Evolutionary conservation across 2,797 vertebrate genomes (phyloP).

Genomic region (Sebastes variabilis): DNA sequence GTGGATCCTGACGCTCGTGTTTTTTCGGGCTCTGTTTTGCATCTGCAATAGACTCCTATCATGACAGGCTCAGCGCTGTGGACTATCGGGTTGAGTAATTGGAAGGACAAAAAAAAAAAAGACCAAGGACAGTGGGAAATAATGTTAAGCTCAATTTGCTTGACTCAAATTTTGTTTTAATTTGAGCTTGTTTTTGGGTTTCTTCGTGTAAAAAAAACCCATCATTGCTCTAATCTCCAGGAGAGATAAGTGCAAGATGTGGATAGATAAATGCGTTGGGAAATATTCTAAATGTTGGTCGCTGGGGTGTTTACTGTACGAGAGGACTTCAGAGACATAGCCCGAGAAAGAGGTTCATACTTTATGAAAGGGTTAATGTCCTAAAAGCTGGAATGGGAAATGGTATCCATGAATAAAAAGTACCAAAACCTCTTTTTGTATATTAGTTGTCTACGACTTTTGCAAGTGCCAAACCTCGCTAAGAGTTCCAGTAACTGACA

Average conservation of each 20-base stretch:
- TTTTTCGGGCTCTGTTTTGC: constrained; percentile 55
- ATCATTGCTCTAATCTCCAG: constrained; percentile 65
- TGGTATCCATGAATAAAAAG: constrained; percentile 30
- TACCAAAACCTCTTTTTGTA: constrained; percentile 68
- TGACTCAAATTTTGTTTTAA: constrained; percentile 56
- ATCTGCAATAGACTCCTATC: constrained; percentile 41
- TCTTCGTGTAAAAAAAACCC: background rate
- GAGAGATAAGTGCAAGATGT: constrained; percentile 69
- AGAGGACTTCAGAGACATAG: constrained; percentile 30
- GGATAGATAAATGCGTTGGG: constrained; percentile 25
- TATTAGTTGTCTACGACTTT: constrained; percentile 53
- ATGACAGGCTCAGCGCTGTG: constrained; percentile 48
- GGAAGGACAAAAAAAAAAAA: constrained; percentile 52
- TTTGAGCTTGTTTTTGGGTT: constrained; percentile 55
- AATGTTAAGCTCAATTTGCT: constrained; percentile 51
- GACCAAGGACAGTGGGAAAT: constrained; percentile 48
- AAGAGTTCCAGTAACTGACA: constrained; percentile 26
- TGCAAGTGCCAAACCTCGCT: constrained; percentile 58
- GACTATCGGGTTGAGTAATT: constrained; percentile 44
- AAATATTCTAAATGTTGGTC: constrained; percentile 35
- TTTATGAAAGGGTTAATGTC: constrained; percentile 37
- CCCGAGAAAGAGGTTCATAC: constrained; percentile 18
- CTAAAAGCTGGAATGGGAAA: constrained; percentile 46
- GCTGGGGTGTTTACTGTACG: constrained; percentile 30
- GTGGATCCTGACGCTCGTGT: constrained; percentile 55